Conservation (phyloP, 2,888 invertebrate genomes). For the Hydrotaea diabolus region DNA sequence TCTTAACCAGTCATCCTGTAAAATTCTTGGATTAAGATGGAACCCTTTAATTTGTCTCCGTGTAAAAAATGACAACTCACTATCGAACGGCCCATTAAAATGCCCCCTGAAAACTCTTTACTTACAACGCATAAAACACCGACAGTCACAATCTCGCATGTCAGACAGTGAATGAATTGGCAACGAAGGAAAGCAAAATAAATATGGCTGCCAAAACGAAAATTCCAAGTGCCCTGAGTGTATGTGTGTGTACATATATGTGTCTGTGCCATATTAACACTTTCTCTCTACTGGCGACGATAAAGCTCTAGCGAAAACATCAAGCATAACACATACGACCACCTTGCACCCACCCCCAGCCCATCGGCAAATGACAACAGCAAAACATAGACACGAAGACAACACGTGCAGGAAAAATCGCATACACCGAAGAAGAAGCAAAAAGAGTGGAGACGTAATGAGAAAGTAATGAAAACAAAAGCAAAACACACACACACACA, state of each 20-base stretch:
- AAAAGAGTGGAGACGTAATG: slow-evolving; percentile 8
- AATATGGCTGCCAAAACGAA: slow-evolving; percentile 71
- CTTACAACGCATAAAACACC: neutral
- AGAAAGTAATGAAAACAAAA: slow-evolving; percentile 41
- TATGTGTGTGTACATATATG: slow-evolving; percentile 23
- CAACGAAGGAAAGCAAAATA: neutral
- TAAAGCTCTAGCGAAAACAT: neutral
- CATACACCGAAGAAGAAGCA: slow-evolving; percentile 22
- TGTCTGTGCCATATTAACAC: slow-evolving; percentile 68
- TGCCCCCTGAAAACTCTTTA: neutral
- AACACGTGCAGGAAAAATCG: slow-evolving; percentile 60
- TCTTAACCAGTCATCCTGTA: too few relatives aligned
- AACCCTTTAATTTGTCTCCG: neutral
- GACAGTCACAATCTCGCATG: neutral
- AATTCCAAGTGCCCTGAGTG: neutral
- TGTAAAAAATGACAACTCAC: neutral
- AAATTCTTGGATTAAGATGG: too few relatives aligned
- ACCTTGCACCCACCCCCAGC: neutral
- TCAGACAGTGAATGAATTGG: neutral
- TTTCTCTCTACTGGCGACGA: slow-evolving; percentile 57
- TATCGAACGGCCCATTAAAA: neutral
- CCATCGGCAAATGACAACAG: neutral
- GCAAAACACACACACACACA: slow-evolving; percentile 1
- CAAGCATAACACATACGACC: too few relatives aligned
- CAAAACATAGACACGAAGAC: slow-evolving; percentile 35